Evolutionary conservation across 2,113 vertebrate species (phyloP).

Genomic region (Nematolebias whitei): DNA sequence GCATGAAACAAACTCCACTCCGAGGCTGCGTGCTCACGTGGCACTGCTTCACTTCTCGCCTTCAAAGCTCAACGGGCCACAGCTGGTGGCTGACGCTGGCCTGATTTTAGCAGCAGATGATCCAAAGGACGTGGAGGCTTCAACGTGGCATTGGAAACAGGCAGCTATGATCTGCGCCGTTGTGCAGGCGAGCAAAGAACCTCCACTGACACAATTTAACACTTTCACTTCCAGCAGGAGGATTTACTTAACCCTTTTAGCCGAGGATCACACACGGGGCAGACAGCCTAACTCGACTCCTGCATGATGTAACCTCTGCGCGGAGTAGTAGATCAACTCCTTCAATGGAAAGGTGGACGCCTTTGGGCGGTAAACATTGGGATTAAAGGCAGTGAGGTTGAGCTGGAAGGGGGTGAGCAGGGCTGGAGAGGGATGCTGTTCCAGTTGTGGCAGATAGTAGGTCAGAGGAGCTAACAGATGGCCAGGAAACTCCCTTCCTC

Average conservation of each 20-base stretch:
- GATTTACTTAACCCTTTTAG: constrained; percentile 7
- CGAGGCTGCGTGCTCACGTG: constrained; percentile 17
- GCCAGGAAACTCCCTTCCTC: constrained; percentile 75
- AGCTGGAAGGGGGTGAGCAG: constrained; percentile 4
- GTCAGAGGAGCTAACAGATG: constrained; percentile 81
- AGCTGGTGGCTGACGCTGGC: constrained; percentile 47
- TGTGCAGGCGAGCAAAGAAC: no score
- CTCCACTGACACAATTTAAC: constrained; percentile 13
- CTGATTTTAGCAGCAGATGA: constrained; percentile 46
- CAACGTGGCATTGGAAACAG: constrained; percentile 14
- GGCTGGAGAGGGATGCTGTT: constrained; percentile 59
- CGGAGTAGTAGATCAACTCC: constrained; percentile 22
- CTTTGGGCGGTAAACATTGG: constrained; percentile 75
- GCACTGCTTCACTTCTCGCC: constrained; percentile 25
- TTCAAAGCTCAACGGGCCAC: constrained; percentile 52
- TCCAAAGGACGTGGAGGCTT: constrained; percentile 14
- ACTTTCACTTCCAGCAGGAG: constrained; percentile 24
- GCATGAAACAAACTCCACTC: constrained; percentile 25
- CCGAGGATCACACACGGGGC: constrained; percentile 9
- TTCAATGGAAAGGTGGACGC: constrained; percentile 37
- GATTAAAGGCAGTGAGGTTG: constrained; percentile 68
- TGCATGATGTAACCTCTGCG: constrained; percentile 17
- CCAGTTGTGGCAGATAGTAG: constrained; percentile 82
- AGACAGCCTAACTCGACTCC: constrained; percentile 46
- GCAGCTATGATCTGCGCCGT: no score